phyloP scores from a whole-genome alignment of 2,797 vertebrate genomes.

The Emys orbicularis region DNA sequence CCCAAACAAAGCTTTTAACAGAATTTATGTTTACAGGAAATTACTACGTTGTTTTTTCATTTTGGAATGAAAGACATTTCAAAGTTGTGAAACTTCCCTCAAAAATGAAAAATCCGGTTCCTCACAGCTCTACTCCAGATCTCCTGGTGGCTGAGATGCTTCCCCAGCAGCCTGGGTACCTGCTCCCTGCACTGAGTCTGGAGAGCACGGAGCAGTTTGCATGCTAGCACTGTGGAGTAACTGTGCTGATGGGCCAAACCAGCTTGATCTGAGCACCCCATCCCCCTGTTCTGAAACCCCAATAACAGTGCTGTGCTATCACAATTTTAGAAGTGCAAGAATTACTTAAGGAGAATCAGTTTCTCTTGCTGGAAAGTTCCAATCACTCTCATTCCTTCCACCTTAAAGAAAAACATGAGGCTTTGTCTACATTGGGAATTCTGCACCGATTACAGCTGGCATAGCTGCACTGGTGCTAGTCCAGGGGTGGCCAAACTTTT shows the following conservation, averaged over 20 bases:
- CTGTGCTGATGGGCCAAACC: neutral
- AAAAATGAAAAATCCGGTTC: neutral
- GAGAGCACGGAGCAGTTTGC: neutral
- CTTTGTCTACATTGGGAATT: neutral
- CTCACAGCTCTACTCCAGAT: neutral
- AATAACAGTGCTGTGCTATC: neutral
- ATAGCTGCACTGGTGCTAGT: neutral
- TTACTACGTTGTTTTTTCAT: neutral
- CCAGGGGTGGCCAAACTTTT: neutral
- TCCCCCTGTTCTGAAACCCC: neutral
- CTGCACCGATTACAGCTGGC: rapidly evolving
- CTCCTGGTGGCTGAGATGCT: neutral
- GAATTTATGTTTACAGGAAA: neutral
- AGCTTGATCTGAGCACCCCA: neutral
- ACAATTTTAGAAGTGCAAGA: neutral
- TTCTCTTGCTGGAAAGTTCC: neutral
- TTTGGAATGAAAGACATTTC: neutral
- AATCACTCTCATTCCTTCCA: neutral
- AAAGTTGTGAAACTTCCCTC: neutral
- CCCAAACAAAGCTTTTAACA: neutral
- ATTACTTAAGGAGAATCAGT: neutral
- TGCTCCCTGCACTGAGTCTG: neutral
- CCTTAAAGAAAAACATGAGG: neutral
- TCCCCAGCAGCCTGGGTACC: neutral
- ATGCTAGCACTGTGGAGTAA: neutral